phyloP scores from a whole-genome alignment of 1,140 invertebrate species.

The Penaeus vannamei region DNA sequence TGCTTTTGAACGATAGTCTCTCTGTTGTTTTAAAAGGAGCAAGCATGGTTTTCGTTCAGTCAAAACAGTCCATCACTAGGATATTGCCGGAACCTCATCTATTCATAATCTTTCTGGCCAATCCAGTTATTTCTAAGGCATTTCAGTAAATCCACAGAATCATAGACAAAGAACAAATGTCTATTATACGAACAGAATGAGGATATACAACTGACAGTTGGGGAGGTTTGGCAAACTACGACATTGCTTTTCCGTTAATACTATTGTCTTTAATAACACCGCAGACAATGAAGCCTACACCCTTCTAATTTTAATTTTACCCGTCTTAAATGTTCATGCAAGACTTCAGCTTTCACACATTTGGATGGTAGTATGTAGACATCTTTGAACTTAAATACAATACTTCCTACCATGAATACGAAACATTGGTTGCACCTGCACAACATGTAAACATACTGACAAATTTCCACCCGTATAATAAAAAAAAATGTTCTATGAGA shows the following conservation, averaged over 20 bases:
- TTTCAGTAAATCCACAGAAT: not conserved
- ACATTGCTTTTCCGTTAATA: slow-evolving; percentile 22
- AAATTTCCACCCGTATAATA: slow-evolving; percentile 67
- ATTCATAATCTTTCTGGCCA: slow-evolving; percentile 1
- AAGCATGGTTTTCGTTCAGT: not conserved
- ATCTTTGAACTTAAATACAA: slow-evolving; percentile 48
- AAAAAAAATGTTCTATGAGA: slow-evolving; percentile 62
- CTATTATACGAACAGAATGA: not conserved
- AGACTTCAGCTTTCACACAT: slow-evolving; percentile 37
- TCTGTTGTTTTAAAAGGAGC: not conserved
- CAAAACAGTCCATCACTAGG: not conserved
- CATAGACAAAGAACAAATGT: not conserved
- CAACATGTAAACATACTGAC: slow-evolving; percentile 50
- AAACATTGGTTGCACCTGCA: slow-evolving; percentile 57
- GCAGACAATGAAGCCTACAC: too few species aligned
- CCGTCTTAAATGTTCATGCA: not conserved
- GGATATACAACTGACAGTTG: slow-evolving; percentile 30
- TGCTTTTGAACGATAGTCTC: slow-evolving; percentile 20
- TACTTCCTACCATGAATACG: slow-evolving; percentile 64
- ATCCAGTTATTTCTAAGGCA: slow-evolving; percentile 40
- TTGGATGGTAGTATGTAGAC: slow-evolving; percentile 55
- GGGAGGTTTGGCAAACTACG: slow-evolving; percentile 19
- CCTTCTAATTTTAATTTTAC: not conserved
- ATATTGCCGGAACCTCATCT: slow-evolving; percentile 1
- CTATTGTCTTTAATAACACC: too few species aligned